These are phyloP conservation scores for Orchestes rusci DNA, from an alignment of 2,888 invertebrate genomes.

Conservation along the genomic window DNA sequence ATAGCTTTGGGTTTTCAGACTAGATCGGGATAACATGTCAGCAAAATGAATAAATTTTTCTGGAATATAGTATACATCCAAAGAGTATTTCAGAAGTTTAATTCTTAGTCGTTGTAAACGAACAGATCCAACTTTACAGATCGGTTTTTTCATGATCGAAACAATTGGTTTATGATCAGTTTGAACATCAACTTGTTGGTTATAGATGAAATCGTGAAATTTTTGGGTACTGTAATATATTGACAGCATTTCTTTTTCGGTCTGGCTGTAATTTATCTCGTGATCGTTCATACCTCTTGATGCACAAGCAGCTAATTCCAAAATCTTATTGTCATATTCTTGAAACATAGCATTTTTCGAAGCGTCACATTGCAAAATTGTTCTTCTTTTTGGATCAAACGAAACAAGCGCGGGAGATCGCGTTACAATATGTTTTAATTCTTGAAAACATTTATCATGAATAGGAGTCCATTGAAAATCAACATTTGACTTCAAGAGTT, in stretches of 20 bases:
- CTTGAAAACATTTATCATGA: too few species aligned
- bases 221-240: constrained; percentile 12
- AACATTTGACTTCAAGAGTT: too few species aligned
- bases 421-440: too few species aligned
- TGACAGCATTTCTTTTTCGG: neutral
- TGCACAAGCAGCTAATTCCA: constrained; percentile 3
- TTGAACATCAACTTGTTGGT: constrained; percentile 19
- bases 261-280: constrained; percentile 1
- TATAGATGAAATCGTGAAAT: constrained; percentile 26
- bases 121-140: constrained; percentile 9
- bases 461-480: too few species aligned
- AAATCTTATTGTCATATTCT: too few species aligned
- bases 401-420: too few species aligned
- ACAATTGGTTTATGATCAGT: constrained; percentile 26
- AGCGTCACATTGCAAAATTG: too few species aligned
- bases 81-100: constrained; percentile 21
- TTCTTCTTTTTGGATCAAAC: too few species aligned
- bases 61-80: constrained; percentile 17
- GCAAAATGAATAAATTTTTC: constrained; percentile 24
- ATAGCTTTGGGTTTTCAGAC: constrained; percentile 7
- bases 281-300: neutral
- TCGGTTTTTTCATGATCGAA: constrained; percentile 23
- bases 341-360: too few species aligned
- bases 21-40: constrained; percentile 13
- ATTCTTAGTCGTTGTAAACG: constrained; percentile 20